A percentile compares a stretch with the other conserved stretches of the same genome.
Evolutionary conservation across 2,888 invertebrate genomes (phyloP).

Genomic region (Leptopilina syphax): DNA sequence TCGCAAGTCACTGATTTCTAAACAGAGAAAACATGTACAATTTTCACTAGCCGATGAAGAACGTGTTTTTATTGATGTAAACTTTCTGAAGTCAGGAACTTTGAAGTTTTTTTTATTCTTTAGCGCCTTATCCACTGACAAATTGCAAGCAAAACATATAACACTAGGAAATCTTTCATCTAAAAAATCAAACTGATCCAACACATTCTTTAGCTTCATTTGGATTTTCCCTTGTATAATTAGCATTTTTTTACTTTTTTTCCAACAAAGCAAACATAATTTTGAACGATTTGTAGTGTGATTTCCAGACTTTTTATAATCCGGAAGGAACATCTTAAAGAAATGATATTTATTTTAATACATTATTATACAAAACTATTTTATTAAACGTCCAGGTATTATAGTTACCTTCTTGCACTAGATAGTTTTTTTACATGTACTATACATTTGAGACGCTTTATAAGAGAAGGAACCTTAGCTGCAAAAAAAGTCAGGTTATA

Average conservation of each 20-base stretch:
- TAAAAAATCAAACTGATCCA: conserved; percentile 29
- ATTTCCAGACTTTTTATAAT: conserved; percentile 6
- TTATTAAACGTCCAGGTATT: not conserved
- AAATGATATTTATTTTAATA: conserved; percentile 25
- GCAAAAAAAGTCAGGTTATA: conserved; percentile 21
- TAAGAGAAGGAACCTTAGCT: conserved; percentile 26
- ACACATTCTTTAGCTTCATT: conserved; percentile 14
- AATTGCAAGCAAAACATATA: conserved; percentile 30
- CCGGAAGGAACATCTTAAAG: conserved; percentile 13
- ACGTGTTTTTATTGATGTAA: conserved; percentile 27
- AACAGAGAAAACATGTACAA: conserved; percentile 11
- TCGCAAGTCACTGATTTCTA: conserved; percentile 18
- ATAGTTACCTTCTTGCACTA: conserved; percentile 27
- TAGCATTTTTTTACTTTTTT: conserved; percentile 30
- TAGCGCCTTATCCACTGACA: conserved; percentile 19
- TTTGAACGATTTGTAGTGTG: not conserved
- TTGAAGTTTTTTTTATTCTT: conserved; percentile 26
- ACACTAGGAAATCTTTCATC: conserved; percentile 25
- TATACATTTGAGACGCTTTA: not conserved
- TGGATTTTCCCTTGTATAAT: conserved; percentile 23
- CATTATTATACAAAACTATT: conserved; percentile 24
- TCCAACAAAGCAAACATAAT: conserved; percentile 9
- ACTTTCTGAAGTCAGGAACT: conserved; percentile 23
- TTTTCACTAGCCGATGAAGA: not conserved
- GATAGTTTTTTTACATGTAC: not conserved